Evolutionary conservation across 2,888 invertebrate species (phyloP).

Genomic region (Drosophila cognata): DNA sequence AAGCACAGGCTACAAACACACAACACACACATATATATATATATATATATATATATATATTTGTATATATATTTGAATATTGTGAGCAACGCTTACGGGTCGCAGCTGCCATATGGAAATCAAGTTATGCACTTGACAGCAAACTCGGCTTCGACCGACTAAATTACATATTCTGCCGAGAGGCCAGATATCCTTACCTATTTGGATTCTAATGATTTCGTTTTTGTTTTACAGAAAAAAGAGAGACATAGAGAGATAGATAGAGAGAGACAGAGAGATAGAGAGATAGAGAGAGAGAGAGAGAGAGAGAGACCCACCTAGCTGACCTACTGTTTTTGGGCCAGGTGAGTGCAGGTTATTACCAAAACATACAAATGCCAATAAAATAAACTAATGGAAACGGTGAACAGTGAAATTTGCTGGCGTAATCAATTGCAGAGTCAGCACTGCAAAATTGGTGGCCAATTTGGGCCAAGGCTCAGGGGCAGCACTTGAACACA

Average conservation of each 20-base stretch:
- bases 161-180: constrained; percentile 16
- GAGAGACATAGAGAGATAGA: neutral
- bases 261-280: neutral
- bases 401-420: constrained; percentile 31
- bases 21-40: neutral
- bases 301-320: neutral
- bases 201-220: constrained; percentile 8
- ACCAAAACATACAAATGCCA: constrained; percentile 28
- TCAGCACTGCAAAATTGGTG: constrained; percentile 19
- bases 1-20: neutral
- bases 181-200: neutral
- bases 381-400: constrained; percentile 2
- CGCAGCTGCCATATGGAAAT: constrained; percentile 46
- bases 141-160: constrained; percentile 3
- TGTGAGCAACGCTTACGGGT: neutral
- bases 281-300: neutral
- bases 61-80: neutral
- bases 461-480: neutral
- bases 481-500: constrained; percentile 33
- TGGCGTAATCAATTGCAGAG: constrained; percentile 47
- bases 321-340: neutral
- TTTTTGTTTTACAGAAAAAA: constrained; percentile 5
- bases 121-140: constrained; percentile 45
- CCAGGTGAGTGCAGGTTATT: constrained; percentile 53
- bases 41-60: neutral